Base-by-base conservation (phyloP, 2,113 vertebrate genomes). In the Aspiorhynchus laticeps region DNA sequence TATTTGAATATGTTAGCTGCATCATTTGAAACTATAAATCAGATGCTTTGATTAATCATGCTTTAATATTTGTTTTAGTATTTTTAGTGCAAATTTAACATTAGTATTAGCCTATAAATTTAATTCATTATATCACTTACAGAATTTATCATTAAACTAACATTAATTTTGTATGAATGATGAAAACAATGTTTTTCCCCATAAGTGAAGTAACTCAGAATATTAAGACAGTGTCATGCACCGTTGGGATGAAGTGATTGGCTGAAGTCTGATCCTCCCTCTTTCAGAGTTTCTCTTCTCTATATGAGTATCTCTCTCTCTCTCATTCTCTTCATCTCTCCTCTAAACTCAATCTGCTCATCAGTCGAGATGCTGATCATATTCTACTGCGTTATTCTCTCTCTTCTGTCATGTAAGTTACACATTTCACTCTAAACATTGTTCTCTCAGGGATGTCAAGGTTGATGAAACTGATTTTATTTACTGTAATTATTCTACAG, bases 281-380 rank as follows among this genome's bases (percentile, higher is more conserved):
- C 73, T 75, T 41, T 75, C 73, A 75, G 73, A 75, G 24, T 75
- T 75, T 43, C 38, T 74, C 71, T 74, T 75, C 71, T 74, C 38
- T 46, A 75, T 43, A 75, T 75, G 73, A 75, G 73, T n/a, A 1
- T 43, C 24, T 75, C 73, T 2, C 0, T 75, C 73, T 43, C 73
- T 75, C 73, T 75, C 0, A 14, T 46, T 43, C 36, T 75, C 73
- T 75, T 75, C 38, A 75, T 43, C 36, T 75, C 73, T 75, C 2
- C 69, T 5, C 69, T 75, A 75, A 75, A 75, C 73, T 75, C 73
- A 75, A 15, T 7, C 73, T 41, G 36, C 36, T 74, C 67, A 9
- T 36, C 71, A 43, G 71, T 5, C 36, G 5, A 75, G 73, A 75
- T 75, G 73, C 24, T 41, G 73, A 26, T 75, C 5, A 75, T 75